Conservation (phyloP, 2,113 vertebrate genomes). For the Pseudopipra pipra region DNA sequence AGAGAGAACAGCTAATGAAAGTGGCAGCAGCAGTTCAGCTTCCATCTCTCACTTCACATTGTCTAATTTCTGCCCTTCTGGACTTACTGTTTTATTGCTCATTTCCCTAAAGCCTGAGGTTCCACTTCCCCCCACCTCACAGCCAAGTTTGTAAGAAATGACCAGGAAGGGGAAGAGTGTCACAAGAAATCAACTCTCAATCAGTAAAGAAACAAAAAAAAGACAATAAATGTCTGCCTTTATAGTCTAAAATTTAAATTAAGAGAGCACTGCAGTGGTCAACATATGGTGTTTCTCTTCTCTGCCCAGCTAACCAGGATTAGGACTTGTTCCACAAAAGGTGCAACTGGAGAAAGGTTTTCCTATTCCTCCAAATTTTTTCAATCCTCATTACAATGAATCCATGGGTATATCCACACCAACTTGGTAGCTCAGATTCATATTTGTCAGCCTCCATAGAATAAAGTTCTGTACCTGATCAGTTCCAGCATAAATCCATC, state of each 20-base stretch:
- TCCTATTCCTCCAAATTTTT: neutral
- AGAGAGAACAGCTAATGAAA: conserved; percentile 4
- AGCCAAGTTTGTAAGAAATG: neutral
- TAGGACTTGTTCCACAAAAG: neutral
- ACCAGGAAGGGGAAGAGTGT: neutral
- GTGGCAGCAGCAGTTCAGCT: neutral
- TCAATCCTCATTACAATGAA: neutral
- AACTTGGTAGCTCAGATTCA: neutral
- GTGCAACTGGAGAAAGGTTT: neutral
- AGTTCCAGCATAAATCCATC: neutral
- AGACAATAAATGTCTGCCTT: neutral
- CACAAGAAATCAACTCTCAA: neutral
- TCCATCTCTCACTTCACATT: conserved; percentile 36
- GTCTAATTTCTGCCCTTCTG: neutral
- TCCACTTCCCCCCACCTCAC: neutral
- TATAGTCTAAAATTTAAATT: neutral
- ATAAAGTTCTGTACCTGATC: neutral
- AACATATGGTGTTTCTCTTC: neutral
- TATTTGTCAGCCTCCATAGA: neutral
- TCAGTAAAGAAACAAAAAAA: neutral
- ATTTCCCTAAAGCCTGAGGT: conserved; percentile 2
- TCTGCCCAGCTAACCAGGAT: neutral
- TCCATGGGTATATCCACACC: neutral
- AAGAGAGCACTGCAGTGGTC: neutral
- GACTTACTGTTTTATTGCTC: neutral